Evolutionary conservation across 2,113 vertebrate genomes (phyloP).

Genomic region (Lycaon pictus): DNA sequence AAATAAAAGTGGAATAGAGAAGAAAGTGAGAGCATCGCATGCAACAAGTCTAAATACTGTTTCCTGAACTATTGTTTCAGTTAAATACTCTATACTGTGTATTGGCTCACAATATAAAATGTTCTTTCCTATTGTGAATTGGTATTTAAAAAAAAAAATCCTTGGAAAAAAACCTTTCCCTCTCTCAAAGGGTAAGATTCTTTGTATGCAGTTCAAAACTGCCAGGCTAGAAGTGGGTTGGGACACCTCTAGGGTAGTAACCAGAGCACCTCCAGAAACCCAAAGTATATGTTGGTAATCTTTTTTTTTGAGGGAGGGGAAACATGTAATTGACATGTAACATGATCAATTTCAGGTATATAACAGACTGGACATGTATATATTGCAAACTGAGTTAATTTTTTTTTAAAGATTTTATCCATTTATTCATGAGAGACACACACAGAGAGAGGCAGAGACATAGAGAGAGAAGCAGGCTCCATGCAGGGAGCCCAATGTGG

Average conservation of each 20-base stretch:
- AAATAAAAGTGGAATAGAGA: neutral
- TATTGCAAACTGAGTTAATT: neutral
- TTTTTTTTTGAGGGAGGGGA: neutral
- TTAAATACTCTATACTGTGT: neutral
- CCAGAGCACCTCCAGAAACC: neutral
- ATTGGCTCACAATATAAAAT: neutral
- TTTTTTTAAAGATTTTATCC: too few species aligned
- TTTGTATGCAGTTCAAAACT: neutral
- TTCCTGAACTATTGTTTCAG: neutral
- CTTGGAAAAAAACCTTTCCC: neutral
- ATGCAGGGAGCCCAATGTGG: too few species aligned
- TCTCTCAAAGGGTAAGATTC: neutral
- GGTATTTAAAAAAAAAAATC: neutral
- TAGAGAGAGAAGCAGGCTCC: too few species aligned
- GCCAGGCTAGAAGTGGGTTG: neutral
- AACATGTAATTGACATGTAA: neutral
- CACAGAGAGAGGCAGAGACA: too few species aligned
- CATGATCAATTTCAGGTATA: neutral
- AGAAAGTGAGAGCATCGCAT: neutral
- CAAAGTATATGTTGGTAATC: neutral
- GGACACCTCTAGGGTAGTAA: neutral
- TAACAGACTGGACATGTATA: neutral
- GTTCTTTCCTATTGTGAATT: neutral
- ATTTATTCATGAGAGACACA: too few species aligned
- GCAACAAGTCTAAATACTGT: conserved; percentile 3